Conservation (phyloP, 2,888 invertebrate genomes). For the Cerastis rubricosa region DNA sequence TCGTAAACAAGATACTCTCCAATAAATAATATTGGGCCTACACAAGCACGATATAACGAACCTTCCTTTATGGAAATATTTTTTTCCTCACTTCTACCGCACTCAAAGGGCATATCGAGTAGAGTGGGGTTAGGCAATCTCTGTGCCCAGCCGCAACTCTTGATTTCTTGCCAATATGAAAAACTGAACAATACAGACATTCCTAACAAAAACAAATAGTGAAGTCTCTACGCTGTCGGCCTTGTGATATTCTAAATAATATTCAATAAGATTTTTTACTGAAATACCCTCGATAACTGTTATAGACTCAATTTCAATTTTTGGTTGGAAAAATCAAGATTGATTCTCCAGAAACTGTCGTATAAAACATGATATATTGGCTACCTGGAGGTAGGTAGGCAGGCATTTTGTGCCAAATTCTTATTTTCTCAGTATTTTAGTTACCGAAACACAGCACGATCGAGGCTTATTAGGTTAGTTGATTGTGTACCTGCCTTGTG, state of each 20-base stretch:
- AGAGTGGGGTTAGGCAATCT: slow-evolving; percentile 50
- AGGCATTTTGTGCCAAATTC: too few species aligned
- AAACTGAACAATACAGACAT: slow-evolving; percentile 36
- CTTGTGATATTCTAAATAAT: not conserved
- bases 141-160: slow-evolving; percentile 40
- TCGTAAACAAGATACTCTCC: slow-evolving; percentile 77
- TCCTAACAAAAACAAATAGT: slow-evolving; percentile 25
- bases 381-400: slow-evolving; percentile 9
- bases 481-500: slow-evolving; percentile 56
- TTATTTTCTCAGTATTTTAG: slow-evolving; percentile 35
- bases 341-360: not conserved
- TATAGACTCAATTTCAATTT: not conserved
- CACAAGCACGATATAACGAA: slow-evolving; percentile 69
- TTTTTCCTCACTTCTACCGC: slow-evolving; percentile 62
- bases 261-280: not conserved
- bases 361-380: not conserved
- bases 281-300: not conserved
- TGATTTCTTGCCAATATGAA: slow-evolving; percentile 53
- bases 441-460: slow-evolving; percentile 53
- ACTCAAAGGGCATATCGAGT: slow-evolving; percentile 58
- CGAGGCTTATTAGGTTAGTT: slow-evolving; percentile 55
- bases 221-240: not conserved
- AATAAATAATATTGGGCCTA: slow-evolving; percentile 75
- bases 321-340: not conserved
- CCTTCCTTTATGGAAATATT: slow-evolving; percentile 68